A percentile compares a stretch with the other conserved stretches of the same genome.
Evolutionary conservation across 2,797 vertebrate species (phyloP).

Genomic region (Acanthurus tractus): DNA sequence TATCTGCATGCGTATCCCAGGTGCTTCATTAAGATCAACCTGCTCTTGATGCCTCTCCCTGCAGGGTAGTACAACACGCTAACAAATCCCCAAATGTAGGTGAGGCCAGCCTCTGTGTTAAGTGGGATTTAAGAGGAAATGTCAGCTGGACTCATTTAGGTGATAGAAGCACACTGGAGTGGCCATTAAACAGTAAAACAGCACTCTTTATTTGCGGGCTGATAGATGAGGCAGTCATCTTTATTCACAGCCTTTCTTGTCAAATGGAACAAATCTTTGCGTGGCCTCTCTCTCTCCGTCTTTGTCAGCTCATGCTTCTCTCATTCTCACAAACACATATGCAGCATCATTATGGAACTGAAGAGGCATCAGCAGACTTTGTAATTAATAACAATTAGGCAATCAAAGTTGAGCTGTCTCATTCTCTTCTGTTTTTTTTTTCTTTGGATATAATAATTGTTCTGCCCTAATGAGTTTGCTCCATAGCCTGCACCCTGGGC

Average conservation of each 20-base stretch:
- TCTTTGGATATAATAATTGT: conserved; percentile 56
- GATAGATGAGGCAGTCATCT: conserved; percentile 71
- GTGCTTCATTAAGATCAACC: conserved; percentile 34
- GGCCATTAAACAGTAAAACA: conserved; percentile 75
- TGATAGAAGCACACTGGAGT: conserved; percentile 68
- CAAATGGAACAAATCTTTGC: conserved; percentile 62
- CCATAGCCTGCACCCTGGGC: conserved; percentile 46
- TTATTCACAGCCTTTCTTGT: conserved; percentile 67
- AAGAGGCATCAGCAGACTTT: conserved; percentile 28
- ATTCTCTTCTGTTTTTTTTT: conserved; percentile 31
- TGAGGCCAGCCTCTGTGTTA: conserved; percentile 45
- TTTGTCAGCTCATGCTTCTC: conserved; percentile 9
- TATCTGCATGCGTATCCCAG: conserved; percentile 38
- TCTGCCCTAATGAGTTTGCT: conserved; percentile 63
- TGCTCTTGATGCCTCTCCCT: conserved; percentile 25
- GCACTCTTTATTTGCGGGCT: conserved; percentile 66
- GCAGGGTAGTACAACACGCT: conserved; percentile 39
- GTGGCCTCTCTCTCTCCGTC: conserved; percentile 3
- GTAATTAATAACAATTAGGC: conserved; percentile 68
- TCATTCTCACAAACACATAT: conserved; percentile 20
- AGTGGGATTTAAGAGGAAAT: conserved; percentile 69
- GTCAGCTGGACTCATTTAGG: conserved; percentile 71
- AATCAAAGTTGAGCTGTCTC: conserved; percentile 62
- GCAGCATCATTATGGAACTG: conserved; percentile 16
- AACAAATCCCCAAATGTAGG: conserved; percentile 50